These are phyloP conservation scores for Meriones psammophilus DNA, from an alignment of 2,797 vertebrate genomes.

Conservation along the genomic window DNA sequence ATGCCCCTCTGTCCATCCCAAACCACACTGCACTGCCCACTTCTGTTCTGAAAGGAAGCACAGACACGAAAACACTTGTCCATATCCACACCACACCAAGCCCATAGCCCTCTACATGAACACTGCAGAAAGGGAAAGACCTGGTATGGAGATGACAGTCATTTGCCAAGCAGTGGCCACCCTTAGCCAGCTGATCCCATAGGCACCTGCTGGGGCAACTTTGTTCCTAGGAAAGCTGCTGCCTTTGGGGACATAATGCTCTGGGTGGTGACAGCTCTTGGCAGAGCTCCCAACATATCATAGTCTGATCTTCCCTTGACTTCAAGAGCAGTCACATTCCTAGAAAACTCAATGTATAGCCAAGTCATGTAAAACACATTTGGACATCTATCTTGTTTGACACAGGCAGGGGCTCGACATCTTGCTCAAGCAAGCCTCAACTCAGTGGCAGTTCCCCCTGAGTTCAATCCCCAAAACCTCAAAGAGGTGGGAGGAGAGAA, in stretches of 20 bases:
- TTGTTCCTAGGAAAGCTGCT: background rate
- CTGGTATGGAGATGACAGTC: background rate
- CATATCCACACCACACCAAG: background rate
- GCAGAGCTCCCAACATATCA: background rate
- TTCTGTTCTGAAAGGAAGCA: background rate
- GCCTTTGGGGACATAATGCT: accelerated
- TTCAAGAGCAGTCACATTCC: background rate
- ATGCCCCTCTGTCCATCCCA: background rate
- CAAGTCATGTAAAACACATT: background rate
- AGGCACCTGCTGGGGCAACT: background rate
- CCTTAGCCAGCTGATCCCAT: background rate
- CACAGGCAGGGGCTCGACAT: background rate
- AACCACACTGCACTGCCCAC: background rate
- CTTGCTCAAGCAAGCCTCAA: background rate
- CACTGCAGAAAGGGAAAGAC: background rate
- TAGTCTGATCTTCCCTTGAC: background rate
- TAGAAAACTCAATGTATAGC: background rate
- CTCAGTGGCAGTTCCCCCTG: background rate
- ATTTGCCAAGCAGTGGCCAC: background rate
- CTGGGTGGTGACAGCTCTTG: conserved; percentile 25
- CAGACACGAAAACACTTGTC: background rate
- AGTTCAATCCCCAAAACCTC: background rate
- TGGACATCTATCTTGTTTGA: background rate
- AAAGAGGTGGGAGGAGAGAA: background rate
- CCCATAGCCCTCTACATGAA: background rate